phyloP scores from a whole-genome alignment of 2,113 vertebrate species.

The Poicephalus gulielmi region DNA sequence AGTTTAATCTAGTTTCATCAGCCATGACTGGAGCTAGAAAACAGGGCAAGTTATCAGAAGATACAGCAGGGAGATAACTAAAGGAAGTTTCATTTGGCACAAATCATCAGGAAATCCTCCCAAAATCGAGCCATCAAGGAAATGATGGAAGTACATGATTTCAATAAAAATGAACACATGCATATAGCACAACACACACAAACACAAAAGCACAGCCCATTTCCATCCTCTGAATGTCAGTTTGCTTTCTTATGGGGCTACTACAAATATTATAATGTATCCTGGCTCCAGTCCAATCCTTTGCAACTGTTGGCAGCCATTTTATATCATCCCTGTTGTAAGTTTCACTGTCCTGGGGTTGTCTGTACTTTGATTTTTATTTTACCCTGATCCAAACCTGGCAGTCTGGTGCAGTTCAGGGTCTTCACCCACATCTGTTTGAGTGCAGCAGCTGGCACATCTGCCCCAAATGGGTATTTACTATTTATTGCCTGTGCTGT shows the following conservation, averaged over 20 bases:
- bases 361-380: background rate
- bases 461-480: background rate
- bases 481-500: background rate
- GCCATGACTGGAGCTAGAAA: constrained; percentile 51
- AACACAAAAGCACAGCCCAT: background rate
- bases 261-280: background rate
- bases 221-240: constrained; percentile 6
- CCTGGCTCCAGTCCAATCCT: background rate
- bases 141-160: constrained; percentile 22
- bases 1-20: constrained; percentile 60
- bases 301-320: constrained; percentile 1
- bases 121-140: constrained; percentile 45
- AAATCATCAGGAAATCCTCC: constrained; percentile 60
- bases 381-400: background rate
- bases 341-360: background rate
- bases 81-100: constrained; percentile 56
- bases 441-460: background rate
- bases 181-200: background rate
- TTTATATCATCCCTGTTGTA: background rate
- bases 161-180: constrained; percentile 24
- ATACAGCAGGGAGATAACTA: constrained; percentile 57
- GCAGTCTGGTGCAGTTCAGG: background rate
- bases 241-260: background rate
- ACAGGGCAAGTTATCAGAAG: constrained; percentile 59
- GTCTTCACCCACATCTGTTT: background rate